A percentile compares a stretch with the other conserved stretches of the same genome.
phyloP scores from a whole-genome alignment of 2,888 invertebrate genomes.

The Perithous albicinctus region DNA sequence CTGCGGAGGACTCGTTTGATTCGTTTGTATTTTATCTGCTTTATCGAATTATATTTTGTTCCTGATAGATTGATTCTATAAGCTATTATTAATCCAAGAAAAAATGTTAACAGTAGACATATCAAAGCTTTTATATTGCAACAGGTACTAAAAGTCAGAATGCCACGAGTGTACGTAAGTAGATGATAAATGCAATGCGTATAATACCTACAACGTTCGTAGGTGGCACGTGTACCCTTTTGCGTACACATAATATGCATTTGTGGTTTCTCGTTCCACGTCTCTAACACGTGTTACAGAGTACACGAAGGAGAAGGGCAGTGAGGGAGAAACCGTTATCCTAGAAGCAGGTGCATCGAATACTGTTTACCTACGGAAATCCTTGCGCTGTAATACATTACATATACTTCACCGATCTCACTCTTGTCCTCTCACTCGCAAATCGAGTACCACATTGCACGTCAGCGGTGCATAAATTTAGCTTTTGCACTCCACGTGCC shows the following conservation, averaged over 20 bases:
- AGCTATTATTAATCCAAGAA: too few species aligned
- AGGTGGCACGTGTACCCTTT: conserved; percentile 15
- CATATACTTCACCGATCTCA: conserved; percentile 1
- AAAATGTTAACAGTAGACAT: too few species aligned
- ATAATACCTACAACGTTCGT: not conserved
- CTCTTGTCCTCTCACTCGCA: not conserved
- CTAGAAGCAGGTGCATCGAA: conserved; percentile 28
- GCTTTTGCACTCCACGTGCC: conserved; percentile 33
- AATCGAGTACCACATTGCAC: conserved; percentile 36
- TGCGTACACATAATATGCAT: conserved; percentile 1
- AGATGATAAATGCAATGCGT: conserved; percentile 15
- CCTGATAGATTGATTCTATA: too few species aligned
- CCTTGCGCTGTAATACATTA: conserved; percentile 1
- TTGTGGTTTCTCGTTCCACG: not conserved
- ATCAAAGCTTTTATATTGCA: conserved; percentile 23
- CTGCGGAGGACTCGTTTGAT: too few species aligned
- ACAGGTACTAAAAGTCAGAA: conserved; percentile 31
- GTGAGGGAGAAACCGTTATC: conserved; percentile 9
- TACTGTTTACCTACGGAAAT: conserved; percentile 38
- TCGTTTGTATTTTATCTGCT: too few species aligned
- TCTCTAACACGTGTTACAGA: not conserved
- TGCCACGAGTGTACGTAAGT: not conserved
- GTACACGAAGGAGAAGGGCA: conserved; percentile 1
- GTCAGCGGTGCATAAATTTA: conserved; percentile 49
- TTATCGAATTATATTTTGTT: too few species aligned